phyloP scores from a whole-genome alignment of 2,797 vertebrate genomes.

The Acrocephalus scirpaceus region DNA sequence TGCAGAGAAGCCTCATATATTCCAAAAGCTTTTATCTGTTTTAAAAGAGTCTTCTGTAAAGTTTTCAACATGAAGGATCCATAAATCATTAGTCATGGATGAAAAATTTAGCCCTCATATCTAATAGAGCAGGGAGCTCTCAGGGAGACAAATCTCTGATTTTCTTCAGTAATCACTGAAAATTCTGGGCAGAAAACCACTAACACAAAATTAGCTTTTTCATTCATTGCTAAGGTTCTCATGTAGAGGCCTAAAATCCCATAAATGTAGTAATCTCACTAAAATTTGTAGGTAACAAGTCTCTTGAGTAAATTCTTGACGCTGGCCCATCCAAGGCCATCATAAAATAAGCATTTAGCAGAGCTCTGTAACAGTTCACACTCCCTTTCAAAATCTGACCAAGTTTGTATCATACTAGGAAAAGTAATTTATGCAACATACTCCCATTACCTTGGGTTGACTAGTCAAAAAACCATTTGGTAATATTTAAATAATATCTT shows the following conservation, averaged over 20 bases:
- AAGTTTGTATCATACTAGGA: not conserved
- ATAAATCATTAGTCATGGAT: not conserved
- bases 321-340: not conserved
- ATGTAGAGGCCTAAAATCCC: not conserved
- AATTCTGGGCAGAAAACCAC: not conserved
- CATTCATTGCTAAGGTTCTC: not conserved
- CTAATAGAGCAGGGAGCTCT: not conserved
- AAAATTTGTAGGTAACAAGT: not conserved
- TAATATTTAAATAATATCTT: not conserved
- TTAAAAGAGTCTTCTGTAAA: not conserved
- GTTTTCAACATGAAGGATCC: not conserved
- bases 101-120: not conserved
- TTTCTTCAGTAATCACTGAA: not conserved
- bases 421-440: not conserved
- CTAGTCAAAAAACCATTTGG: not conserved
- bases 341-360: not conserved
- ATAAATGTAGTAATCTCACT: not conserved
- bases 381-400: not conserved
- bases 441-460: not conserved
- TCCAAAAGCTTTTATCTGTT: not conserved
- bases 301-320: not conserved
- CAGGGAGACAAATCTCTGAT: not conserved
- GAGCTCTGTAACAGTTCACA: not conserved
- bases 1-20: not conserved
- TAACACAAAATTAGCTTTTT: not conserved